Evolutionary conservation across 2,797 vertebrate species (phyloP).

Genomic region (Leptodactylus fallax): DNA sequence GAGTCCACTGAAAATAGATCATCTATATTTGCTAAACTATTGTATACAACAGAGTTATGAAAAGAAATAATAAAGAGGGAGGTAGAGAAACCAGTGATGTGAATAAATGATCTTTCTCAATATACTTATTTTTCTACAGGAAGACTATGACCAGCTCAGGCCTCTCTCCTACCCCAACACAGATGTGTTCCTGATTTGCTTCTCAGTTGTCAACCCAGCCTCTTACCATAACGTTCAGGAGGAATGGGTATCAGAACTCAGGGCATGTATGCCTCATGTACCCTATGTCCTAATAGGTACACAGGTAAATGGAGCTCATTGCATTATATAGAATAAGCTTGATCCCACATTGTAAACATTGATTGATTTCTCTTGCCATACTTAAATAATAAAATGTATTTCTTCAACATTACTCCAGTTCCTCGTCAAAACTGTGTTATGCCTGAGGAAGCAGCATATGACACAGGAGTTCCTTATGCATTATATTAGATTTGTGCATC

Average conservation of each 20-base stretch:
- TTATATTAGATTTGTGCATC: too few relatives aligned
- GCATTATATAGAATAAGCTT: background rate
- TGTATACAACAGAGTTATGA: too few relatives aligned
- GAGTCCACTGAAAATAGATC: too few relatives aligned
- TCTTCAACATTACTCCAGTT: too few relatives aligned
- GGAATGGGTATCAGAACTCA: constrained; percentile 87
- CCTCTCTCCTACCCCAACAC: constrained; percentile 89
- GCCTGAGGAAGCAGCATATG: too few relatives aligned
- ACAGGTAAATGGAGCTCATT: constrained; percentile 74
- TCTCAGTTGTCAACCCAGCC: constrained; percentile 88
- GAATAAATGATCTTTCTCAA: background rate
- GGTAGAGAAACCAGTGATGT: background rate
- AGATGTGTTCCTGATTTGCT: constrained; percentile 88
- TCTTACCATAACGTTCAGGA: constrained; percentile 89
- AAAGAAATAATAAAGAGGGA: background rate
- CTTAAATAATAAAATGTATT: too few relatives aligned
- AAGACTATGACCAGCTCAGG: constrained; percentile 88
- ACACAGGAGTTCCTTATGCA: too few relatives aligned
- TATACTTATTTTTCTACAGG: constrained; percentile 72
- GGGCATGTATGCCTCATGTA: constrained; percentile 85
- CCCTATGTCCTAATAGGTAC: constrained; percentile 89
- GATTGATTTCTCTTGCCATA: too few relatives aligned
- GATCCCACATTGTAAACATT: background rate
- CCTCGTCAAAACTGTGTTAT: too few relatives aligned
- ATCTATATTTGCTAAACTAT: too few relatives aligned